Evolutionary conservation across 2,113 vertebrate genomes (phyloP), one percentile per base, ranked within the genome.

Genomic region (Gymnocephalus cernua): DNA sequence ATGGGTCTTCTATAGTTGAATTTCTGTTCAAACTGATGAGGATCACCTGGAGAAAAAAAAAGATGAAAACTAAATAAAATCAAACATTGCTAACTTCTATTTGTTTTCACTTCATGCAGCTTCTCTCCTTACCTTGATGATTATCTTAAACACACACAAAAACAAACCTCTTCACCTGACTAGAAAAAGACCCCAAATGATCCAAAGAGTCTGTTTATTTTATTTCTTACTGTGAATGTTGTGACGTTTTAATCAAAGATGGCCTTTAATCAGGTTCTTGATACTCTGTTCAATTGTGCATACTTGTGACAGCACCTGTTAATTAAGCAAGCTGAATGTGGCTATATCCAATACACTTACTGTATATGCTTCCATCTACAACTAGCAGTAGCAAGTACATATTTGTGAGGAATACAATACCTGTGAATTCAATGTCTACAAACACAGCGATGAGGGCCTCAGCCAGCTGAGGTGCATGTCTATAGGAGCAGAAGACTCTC

Each of bases 21-120:
- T 91, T 99, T 99, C 92, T 99, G 98, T 80, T 99, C 98, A 91
- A 99, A 99, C 80, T 99, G 98, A 95, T 99, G 98, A 1, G 98
- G 98, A 90, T 99, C 98, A 79, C 98, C 98, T 99, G 71, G 32
- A 53, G 3, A 23, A 69, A 18, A 2, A 77, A 59, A 54, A 1
- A 56, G n/a, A 53, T 29, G 6, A 35, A 65, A 70, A 23, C 3
- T 4, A 18, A 38, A 54, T 25, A 25, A 71, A 79, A 15, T 45
- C 19, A 81, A 29, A 44, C 8, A 58, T 1, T 48, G 8, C 4
- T 44, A 18, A 15, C n/a, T 29, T 63, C 15, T 65, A 14, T 77
- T 64, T 56, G 9, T 59, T 71, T 73, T 47, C 1, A 71, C 45
- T 50, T 64, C 12, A 21, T 50, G 14, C 18, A 83, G 25, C 25